These are phyloP conservation scores for Camelus dromedarius DNA, from an alignment of 2,113 vertebrate species.

Conservation along the genomic window DNA sequence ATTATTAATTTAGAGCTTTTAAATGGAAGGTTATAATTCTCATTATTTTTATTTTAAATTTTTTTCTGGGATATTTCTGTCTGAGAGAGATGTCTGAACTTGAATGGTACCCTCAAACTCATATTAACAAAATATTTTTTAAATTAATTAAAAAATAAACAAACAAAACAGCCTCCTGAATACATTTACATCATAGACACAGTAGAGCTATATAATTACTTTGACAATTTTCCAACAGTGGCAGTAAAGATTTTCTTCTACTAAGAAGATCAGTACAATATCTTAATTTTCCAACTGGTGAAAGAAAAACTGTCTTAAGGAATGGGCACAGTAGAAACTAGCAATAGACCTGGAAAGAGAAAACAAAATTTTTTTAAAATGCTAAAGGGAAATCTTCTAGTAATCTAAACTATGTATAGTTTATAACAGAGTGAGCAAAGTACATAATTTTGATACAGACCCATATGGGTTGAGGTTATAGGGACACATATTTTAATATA, in stretches of 20 bases:
- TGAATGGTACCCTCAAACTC: neutral
- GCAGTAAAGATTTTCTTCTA: neutral
- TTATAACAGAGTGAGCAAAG: neutral
- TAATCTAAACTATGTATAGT: neutral
- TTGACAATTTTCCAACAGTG: neutral
- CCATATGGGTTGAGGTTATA: neutral
- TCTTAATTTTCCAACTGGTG: conserved; percentile 2
- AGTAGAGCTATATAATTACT: neutral
- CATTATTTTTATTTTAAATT: neutral
- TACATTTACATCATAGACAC: neutral
- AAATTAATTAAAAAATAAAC: neutral
- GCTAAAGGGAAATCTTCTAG: neutral
- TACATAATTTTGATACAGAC: neutral
- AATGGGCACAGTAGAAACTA: neutral
- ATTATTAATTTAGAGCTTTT: neutral
- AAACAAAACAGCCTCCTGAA: neutral
- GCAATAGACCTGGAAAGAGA: neutral
- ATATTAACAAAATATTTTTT: neutral
- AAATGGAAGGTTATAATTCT: neutral
- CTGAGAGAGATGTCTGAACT: neutral
- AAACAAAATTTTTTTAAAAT: neutral
- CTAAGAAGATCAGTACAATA: neutral
- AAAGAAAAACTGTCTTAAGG: neutral
- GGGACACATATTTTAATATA: neutral
- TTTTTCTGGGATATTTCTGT: neutral